These are phyloP conservation scores for Phyllostomus discolor DNA, from an alignment of 2,113 vertebrate genomes.

Conservation along the genomic window DNA sequence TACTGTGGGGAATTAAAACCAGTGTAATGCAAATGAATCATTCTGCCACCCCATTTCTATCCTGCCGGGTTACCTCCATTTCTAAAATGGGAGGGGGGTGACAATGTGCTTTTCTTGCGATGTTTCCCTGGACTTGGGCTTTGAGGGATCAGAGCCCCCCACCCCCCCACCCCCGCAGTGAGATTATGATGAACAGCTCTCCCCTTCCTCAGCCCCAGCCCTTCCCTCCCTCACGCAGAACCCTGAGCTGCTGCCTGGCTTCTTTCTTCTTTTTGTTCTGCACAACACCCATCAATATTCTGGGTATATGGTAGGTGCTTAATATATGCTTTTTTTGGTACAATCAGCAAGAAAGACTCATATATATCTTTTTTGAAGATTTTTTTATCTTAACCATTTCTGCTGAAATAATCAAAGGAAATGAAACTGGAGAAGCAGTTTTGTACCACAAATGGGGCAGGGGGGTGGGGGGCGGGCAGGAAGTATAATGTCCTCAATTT, in stretches of 20 bases:
- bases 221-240: not conserved
- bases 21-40: not conserved
- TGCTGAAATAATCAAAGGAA: not conserved
- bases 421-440: not conserved
- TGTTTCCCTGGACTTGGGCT: not conserved
- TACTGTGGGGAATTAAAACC: not conserved
- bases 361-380: not conserved
- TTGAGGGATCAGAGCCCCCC: not conserved
- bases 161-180: no score
- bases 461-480: not conserved
- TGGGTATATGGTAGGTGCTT: not conserved
- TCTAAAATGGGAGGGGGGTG: not conserved
- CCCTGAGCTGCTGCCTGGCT: not conserved
- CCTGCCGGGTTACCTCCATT: not conserved
- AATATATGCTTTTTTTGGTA: not conserved
- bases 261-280: not conserved
- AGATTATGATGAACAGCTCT: not conserved
- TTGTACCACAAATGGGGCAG: not conserved
- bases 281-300: not conserved
- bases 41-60: not conserved
- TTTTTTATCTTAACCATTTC: conserved; percentile 2
- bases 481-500: not conserved
- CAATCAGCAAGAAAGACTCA: not conserved
- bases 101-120: not conserved
- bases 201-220: not conserved